phyloP scores from a whole-genome alignment of 2,113 vertebrate species.

The Oriolus oriolus region DNA sequence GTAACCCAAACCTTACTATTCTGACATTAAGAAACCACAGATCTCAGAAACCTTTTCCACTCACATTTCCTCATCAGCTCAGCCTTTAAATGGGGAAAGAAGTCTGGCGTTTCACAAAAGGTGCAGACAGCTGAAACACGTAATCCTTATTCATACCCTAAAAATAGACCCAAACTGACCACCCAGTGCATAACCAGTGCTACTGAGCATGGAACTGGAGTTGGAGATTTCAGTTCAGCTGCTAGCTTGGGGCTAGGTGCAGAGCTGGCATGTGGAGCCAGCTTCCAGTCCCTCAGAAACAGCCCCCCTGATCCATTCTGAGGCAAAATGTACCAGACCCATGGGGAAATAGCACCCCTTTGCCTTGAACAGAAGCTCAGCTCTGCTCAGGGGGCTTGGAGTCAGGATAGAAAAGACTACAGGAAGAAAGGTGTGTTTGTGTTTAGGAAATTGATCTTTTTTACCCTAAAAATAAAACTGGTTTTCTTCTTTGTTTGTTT shows the following conservation, averaged over 20 bases:
- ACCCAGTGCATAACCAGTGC: not conserved
- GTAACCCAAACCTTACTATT: not conserved
- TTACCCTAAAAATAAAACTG: not conserved
- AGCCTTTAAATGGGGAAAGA: not conserved
- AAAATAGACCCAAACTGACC: conserved; percentile 35
- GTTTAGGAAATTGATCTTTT: not conserved
- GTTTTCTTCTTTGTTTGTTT: not conserved
- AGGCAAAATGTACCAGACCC: not conserved
- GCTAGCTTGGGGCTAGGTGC: not conserved
- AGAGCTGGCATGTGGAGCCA: not conserved
- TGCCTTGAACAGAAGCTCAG: not conserved
- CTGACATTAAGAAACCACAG: not conserved
- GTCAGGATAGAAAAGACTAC: not conserved
- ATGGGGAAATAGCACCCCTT: fast-evolving
- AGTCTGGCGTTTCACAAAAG: conserved; percentile 24
- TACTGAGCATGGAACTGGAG: not conserved
- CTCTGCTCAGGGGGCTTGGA: not conserved
- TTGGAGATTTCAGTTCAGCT: not conserved
- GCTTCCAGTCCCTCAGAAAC: not conserved
- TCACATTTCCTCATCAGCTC: not conserved
- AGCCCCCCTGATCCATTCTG: not conserved
- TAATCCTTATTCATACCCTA: conserved; percentile 24
- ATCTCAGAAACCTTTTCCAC: conserved; percentile 26
- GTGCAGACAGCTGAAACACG: conserved; percentile 27
- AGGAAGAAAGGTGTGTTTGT: not conserved